A percentile compares a stretch with the other conserved stretches of the same genome.
Evolutionary conservation across 1,140 invertebrate genomes (phyloP).

Genomic region (Diorhabda carinulata): DNA sequence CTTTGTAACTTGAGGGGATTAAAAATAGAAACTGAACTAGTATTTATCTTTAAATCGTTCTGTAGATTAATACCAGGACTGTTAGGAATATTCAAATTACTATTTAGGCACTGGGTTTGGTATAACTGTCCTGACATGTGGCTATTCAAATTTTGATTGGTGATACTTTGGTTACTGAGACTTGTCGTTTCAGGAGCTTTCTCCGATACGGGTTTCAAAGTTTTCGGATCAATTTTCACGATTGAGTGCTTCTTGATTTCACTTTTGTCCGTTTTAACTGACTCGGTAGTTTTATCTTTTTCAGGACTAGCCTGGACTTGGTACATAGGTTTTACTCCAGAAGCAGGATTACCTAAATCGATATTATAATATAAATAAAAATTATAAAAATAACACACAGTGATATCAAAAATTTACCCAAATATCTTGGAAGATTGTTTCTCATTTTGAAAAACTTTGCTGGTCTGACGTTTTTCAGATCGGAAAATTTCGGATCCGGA

Average conservation of each 20-base stretch:
- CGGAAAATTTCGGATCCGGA: conserved; percentile 27
- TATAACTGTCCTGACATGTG: conserved; percentile 45
- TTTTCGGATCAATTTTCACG: conserved; percentile 61
- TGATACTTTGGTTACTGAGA: conserved; percentile 41
- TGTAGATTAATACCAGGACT: conserved; percentile 30
- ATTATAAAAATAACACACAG: conserved; percentile 4
- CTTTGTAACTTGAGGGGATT: conserved; percentile 44
- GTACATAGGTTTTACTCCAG: conserved; percentile 60
- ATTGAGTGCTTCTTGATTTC: conserved; percentile 47
- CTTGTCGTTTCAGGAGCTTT: conserved; percentile 50
- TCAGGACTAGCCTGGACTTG: conserved; percentile 45
- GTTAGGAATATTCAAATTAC: not conserved
- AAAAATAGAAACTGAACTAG: conserved; percentile 44
- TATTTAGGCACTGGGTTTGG: conserved; percentile 3
- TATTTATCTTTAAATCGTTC: conserved; percentile 43
- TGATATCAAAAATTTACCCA: conserved; percentile 40
- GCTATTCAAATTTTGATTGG: conserved; percentile 9
- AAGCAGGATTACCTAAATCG: conserved; percentile 52
- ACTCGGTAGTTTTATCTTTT: conserved; percentile 37
- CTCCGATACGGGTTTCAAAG: conserved; percentile 55
- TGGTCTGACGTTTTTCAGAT: conserved; percentile 44
- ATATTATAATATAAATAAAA: not conserved
- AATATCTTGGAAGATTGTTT: conserved; percentile 55
- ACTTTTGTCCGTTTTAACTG: conserved; percentile 26
- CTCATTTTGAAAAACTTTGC: conserved; percentile 59